Evolutionary conservation across 2,888 invertebrate species (phyloP), one percentile per base, ranked within the genome.

Genomic region (Synergus gifuensis): DNA sequence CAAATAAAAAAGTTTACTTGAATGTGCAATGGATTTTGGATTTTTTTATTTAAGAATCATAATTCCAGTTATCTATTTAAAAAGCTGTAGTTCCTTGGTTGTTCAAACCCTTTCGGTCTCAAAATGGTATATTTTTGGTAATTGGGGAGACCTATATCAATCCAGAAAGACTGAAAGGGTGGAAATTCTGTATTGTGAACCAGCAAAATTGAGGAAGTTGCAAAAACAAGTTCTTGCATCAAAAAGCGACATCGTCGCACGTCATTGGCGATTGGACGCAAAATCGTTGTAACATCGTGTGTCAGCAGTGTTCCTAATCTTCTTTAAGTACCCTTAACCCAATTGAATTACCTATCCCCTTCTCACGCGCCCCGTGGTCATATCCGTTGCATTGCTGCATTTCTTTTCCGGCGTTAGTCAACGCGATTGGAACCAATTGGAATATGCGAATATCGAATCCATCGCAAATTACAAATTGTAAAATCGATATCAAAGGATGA

Each of bases 271-370:
- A 85, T 85, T 83, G 86, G 84, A 85, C 83, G 40, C 66, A 69
- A 76, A 76, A 49, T 60, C 46, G 49, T 79, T 84, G 85, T 83
- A 85, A 86, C 79, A 85, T 83, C 85, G 86, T 84, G 87, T 89
- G 90, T 90, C 91, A 91, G 90, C 89, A 88, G 86, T 89, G 91
- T 85, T 89, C 91, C 87, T 90, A 91, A 91, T 91, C 91, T 86
- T 81, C 85, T 84, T 86, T 89, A 90, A 91, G 88, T 89, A 90
- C 87, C 90, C 89, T 90, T 90, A 90, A 90, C 90, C 89, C 89
- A 91, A 91, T 91, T 91, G 88, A 90, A 91, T 91, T 91, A 90
- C 86, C 84, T 82, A 81, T 44, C 83, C 83, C 80, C 82, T 79
- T 83, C 82, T 82, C 78, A 79, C 78, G 40, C 82, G 78, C 80